Evolutionary conservation across 2,888 invertebrate species (phyloP).

Genomic region (Athetis lepigone): DNA sequence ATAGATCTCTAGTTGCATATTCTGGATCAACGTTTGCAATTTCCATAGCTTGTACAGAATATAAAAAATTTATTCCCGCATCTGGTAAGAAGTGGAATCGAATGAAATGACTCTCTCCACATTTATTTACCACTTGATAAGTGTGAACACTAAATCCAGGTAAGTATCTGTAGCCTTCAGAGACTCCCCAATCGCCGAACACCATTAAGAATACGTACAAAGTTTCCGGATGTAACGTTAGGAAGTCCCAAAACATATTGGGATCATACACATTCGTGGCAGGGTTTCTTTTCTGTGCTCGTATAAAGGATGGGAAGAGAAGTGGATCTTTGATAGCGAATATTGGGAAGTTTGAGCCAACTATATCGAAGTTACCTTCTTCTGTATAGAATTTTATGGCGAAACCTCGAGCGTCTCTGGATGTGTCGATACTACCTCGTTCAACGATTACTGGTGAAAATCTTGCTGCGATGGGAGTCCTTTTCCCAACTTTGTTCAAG

Average conservation of each 20-base stretch:
- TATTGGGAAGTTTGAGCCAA: constrained; percentile 96
- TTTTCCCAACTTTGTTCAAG: constrained; percentile 93
- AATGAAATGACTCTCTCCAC: constrained; percentile 93
- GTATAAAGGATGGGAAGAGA: constrained; percentile 96
- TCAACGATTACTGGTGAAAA: constrained; percentile 96
- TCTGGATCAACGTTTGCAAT: constrained; percentile 95
- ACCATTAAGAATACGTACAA: constrained; percentile 95
- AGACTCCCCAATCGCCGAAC: constrained; percentile 96
- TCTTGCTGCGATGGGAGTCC: constrained; percentile 94
- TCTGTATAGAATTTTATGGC: constrained; percentile 97
- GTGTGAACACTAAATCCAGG: constrained; percentile 98
- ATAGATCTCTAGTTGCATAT: constrained; percentile 95
- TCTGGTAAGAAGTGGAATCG: constrained; percentile 97
- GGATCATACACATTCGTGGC: constrained; percentile 95
- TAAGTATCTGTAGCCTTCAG: constrained; percentile 97
- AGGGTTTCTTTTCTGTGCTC: constrained; percentile 98
- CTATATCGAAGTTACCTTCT: constrained; percentile 97
- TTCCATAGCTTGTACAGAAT: constrained; percentile 91
- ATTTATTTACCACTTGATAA: constrained; percentile 95
- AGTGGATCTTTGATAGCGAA: constrained; percentile 96
- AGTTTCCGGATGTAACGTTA: constrained; percentile 95
- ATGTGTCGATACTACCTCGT: constrained; percentile 96
- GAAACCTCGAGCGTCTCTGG: constrained; percentile 96
- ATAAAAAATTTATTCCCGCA: constrained; percentile 95
- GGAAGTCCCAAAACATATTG: constrained; percentile 98